Conservation (phyloP, 2,113 vertebrate species). For the Hypanus sabinus region DNA sequence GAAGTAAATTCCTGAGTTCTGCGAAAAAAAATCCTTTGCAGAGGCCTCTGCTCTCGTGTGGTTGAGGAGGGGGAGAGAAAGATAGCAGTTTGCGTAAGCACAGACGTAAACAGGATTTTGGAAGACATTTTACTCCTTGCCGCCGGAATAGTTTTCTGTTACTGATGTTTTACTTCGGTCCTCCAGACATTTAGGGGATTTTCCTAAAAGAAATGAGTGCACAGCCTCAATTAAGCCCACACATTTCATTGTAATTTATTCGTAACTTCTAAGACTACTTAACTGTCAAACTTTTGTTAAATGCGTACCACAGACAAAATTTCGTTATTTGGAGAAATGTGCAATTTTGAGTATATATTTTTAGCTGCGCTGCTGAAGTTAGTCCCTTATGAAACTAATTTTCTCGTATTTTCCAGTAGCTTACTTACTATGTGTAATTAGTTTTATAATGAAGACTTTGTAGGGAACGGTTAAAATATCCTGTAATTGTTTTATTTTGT, state of each 20-base stretch:
- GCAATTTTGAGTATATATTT: neutral
- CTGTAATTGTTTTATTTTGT: neutral
- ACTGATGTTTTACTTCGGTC: neutral
- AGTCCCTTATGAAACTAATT: neutral
- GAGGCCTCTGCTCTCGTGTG: constrained; percentile 33
- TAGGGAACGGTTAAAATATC: neutral
- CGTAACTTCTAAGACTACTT: neutral
- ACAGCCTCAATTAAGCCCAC: neutral
- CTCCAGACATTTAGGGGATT: neutral
- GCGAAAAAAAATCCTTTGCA: constrained; percentile 1
- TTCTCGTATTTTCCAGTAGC: neutral
- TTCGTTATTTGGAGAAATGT: neutral
- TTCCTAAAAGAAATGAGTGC: neutral
- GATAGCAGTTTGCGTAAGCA: constrained; percentile 20
- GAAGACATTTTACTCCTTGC: constrained; percentile 30
- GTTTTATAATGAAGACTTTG: neutral
- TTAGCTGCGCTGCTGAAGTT: neutral
- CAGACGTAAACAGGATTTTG: constrained; percentile 13
- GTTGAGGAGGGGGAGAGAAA: constrained; percentile 7
- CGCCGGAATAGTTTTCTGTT: neutral
- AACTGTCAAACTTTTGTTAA: neutral
- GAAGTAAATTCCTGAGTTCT: constrained; percentile 22
- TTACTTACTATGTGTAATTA: too few species aligned
- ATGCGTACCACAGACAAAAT: neutral
- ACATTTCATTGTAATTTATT: neutral